Evolutionary conservation across 2,113 vertebrate species (phyloP), one percentile per base, ranked within the genome.

Genomic region (Tragelaphus imberbis): DNA sequence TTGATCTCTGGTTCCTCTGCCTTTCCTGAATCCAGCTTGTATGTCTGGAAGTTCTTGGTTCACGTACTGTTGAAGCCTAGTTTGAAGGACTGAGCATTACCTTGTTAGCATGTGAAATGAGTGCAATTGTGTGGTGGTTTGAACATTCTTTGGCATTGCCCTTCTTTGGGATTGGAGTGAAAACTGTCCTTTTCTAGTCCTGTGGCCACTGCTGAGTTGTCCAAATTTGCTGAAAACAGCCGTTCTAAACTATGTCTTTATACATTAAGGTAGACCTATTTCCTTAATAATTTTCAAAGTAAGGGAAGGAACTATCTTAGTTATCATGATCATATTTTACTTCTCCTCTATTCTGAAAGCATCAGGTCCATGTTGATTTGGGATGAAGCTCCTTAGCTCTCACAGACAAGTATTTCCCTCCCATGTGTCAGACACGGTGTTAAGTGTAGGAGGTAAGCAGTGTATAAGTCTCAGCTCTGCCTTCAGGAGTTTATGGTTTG

Each of bases 201-300:
- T 40, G 2, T 6, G 36, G 36, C 68, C 19, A 75, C 68, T 75
- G 68, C 68, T 40, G 10, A 40, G 21, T 75, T 71, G 23, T 40
- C 68, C n/a, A 40, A 40, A 40, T 40, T 40, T 40, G 68, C n/a
- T 71, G n/a, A 71, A 40, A 81, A 88, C 4, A 40, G 68, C 16
- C 10, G 2, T 65, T 11, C 7, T 71, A 63, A 85, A 84, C 51
- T 84, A 68, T 84, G n/a, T 40, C 58, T 80, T 82, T 53, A 28
- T 77, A 19, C 33, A 68, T 58, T 55, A 75, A 84, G 92, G 33
- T 84, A 89, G 53, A 40, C 3, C 2, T 2, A n/a, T 68, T 79
- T 94, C 25, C 23, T 36, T 96, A 90, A 68, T 68, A 80, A 77
- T 90, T 82, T 92, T 86, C 77, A 82, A 87, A 97, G 51, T 30